Evolutionary conservation across 2,113 vertebrate species (phyloP).

Genomic region (Phyllostomus discolor): DNA sequence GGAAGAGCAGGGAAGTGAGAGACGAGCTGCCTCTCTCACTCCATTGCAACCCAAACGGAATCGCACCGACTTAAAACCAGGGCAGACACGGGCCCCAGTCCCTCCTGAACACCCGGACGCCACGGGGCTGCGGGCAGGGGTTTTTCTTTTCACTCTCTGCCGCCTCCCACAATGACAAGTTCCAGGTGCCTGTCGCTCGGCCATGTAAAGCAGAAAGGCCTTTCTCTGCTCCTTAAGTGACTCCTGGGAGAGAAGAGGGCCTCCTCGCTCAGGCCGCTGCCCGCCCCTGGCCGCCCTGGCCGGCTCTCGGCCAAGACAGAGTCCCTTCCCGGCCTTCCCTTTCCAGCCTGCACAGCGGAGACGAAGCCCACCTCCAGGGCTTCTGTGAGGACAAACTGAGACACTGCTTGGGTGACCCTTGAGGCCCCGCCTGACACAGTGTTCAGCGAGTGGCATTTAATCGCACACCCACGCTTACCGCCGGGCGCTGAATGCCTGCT

Average conservation of each 20-base stretch:
- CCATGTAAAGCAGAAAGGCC: background rate
- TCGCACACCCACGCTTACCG: background rate
- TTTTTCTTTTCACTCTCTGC: background rate
- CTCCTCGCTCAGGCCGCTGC: background rate
- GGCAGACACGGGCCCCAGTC: background rate
- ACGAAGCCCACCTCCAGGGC: background rate
- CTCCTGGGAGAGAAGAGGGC: background rate
- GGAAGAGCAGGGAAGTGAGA: background rate
- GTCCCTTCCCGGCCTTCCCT: background rate
- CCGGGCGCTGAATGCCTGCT: background rate
- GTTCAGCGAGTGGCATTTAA: background rate
- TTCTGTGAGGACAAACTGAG: background rate
- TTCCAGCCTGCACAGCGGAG: too few species aligned
- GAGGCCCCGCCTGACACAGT: background rate
- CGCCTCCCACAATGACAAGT: background rate
- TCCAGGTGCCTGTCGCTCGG: background rate
- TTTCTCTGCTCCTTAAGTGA: background rate
- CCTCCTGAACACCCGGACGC: background rate
- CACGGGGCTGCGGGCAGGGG: background rate
- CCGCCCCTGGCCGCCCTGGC: background rate
- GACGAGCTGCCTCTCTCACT: background rate
- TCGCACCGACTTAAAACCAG: background rate
- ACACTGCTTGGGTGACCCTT: background rate
- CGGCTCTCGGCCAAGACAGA: background rate
- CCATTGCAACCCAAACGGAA: background rate